Evolutionary conservation across 2,113 vertebrate species (phyloP).

Genomic region (Sterrhoptilus dennistouni): DNA sequence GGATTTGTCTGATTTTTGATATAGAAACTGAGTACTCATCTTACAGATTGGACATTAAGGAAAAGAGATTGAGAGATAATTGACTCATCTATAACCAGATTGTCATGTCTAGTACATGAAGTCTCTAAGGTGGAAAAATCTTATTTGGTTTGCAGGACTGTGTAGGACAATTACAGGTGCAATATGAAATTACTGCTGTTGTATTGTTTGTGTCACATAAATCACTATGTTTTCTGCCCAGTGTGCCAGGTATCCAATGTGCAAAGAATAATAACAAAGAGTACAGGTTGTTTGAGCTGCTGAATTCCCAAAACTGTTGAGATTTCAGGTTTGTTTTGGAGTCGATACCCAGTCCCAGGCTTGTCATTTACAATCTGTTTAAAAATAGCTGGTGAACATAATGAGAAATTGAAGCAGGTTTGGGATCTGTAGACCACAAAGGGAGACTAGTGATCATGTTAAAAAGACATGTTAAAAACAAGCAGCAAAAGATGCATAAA

Average conservation of each 20-base stretch:
- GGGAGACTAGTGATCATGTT: neutral
- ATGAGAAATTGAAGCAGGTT: neutral
- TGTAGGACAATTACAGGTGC: neutral
- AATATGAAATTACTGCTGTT: neutral
- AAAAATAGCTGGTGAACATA: neutral
- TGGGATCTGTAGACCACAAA: neutral
- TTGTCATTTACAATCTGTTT: neutral
- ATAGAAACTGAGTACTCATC: neutral
- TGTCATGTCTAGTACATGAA: neutral
- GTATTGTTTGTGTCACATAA: neutral
- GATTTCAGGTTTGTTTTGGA: neutral
- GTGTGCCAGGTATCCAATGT: neutral
- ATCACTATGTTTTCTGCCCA: neutral
- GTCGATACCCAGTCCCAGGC: neutral
- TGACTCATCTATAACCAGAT: neutral
- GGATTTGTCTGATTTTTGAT: neutral
- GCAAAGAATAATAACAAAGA: neutral
- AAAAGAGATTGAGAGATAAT: neutral
- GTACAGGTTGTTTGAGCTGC: neutral
- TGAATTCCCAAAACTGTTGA: neutral
- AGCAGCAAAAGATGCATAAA: neutral
- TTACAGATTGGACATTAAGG: neutral
- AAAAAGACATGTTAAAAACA: neutral
- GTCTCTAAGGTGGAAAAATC: neutral
- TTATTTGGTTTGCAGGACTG: neutral